These are phyloP conservation scores for Crotalus horridus DNA, from an alignment of 2,113 vertebrate genomes.

Conservation along the genomic window DNA sequence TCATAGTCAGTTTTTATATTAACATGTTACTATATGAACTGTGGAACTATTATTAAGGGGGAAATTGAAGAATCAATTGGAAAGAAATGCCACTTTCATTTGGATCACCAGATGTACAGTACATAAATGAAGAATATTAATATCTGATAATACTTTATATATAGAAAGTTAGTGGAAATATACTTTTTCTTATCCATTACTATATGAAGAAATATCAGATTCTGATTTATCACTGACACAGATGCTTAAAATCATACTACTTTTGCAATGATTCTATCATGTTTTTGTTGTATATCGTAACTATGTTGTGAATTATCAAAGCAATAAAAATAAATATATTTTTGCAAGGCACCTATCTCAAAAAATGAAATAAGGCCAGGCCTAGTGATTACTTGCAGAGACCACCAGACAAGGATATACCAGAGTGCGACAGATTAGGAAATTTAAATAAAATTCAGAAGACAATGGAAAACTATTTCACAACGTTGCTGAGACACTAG, in stretches of 20 bases:
- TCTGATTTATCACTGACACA: background rate
- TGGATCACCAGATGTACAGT: background rate
- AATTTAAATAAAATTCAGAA: background rate
- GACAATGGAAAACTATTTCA: background rate
- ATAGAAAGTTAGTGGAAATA: background rate
- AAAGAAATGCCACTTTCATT: background rate
- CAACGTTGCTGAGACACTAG: background rate
- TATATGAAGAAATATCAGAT: background rate
- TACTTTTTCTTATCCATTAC: background rate
- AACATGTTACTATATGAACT: background rate
- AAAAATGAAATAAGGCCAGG: background rate
- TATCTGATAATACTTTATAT: background rate
- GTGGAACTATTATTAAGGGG: background rate
- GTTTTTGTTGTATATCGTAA: background rate
- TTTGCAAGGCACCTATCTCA: background rate
- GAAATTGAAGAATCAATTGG: background rate
- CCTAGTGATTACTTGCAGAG: background rate
- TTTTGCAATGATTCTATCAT: background rate
- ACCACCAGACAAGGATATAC: background rate
- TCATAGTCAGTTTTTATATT: background rate
- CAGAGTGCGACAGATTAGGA: background rate
- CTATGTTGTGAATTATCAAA: background rate
- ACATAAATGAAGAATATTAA: background rate
- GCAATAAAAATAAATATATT: background rate
- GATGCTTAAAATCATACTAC: background rate